phyloP scores from a whole-genome alignment of 2,888 invertebrate species.

The Rhagonycha lutea region DNA sequence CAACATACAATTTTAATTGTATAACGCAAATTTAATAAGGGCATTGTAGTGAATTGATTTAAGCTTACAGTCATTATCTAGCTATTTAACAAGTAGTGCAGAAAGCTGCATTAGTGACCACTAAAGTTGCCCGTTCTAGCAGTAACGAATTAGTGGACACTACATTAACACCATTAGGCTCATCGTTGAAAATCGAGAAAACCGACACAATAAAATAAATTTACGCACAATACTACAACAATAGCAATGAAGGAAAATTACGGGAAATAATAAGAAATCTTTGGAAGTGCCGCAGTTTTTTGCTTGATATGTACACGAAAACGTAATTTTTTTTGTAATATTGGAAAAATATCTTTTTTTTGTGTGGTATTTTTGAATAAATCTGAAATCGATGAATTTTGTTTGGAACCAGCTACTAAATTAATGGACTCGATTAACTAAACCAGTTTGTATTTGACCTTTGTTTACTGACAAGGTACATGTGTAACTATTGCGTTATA shows the following conservation, averaged over 20 bases:
- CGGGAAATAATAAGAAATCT: neutral
- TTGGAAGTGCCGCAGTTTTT: neutral
- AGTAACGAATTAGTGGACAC: slow-evolving; percentile 18
- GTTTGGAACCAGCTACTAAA: too few species aligned
- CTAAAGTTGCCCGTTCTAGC: neutral
- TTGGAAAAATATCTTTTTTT: too few species aligned
- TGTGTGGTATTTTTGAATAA: too few species aligned
- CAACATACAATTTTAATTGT: neutral
- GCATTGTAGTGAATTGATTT: neutral
- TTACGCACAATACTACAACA: neutral
- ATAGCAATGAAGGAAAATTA: neutral
- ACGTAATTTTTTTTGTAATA: too few species aligned
- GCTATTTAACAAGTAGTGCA: slow-evolving; percentile 16
- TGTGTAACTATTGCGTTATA: too few species aligned
- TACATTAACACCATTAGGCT: slow-evolving; percentile 23
- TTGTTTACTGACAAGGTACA: too few species aligned
- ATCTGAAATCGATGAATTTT: too few species aligned
- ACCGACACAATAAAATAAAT: neutral
- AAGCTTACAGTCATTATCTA: neutral
- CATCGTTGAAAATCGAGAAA: slow-evolving; percentile 12
- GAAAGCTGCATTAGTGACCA: slow-evolving; percentile 19
- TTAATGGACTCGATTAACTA: too few species aligned
- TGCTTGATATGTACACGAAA: too few species aligned
- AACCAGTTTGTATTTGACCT: too few species aligned
- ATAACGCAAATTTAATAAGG: neutral